Base-by-base conservation (phyloP, 1,140 invertebrate genomes). In the Tetramorium alpestre region DNA sequence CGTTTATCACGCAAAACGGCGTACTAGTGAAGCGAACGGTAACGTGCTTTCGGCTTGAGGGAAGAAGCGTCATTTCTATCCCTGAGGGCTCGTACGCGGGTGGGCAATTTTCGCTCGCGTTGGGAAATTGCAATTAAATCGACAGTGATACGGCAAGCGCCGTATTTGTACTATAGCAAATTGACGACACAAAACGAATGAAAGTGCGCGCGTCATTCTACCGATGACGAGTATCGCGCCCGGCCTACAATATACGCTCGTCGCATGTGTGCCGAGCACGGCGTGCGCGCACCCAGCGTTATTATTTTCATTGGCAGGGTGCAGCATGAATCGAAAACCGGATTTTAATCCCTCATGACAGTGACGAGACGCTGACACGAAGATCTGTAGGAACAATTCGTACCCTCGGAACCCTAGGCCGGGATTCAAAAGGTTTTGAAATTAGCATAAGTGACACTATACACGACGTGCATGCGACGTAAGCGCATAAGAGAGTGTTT, bases 331-430 rank as follows among this genome's bases (percentile, higher is more conserved):
- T 90, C 65, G 82, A 80, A 89, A 89, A 89, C 90, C 89, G 92
- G 87, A 92, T 91, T 92, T 92, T 91, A 93, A 92, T 92, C 92
- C 89, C 58, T 41, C 47, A 51, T 92, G 92, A 93, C 92, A 92
- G 90, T 93, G 92, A 92, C 91, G 92, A 92, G 92, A 88, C 76
- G 92, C 91, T 92, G 92, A 93, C 92, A 87, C 91, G 85, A 89
- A 92, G 91, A 93, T 92, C 86, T 90, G 87, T 54, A 67, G 85
- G 89, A 90, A 91, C 91, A 90, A 87, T 91, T 81, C 89, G 58
- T 60, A 65, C 62, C 64, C 86, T 73, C 86, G 58, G 84, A 72
- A 87, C 90, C 90, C 91, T 86, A 87, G 77, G 54, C 49, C 62
- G 58, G 56, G 69, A 67, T 87, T 92, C 64, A 87, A 88, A 88